phyloP scores from a whole-genome alignment of 2,888 invertebrate species.

The Candidula unifasciata region DNA sequence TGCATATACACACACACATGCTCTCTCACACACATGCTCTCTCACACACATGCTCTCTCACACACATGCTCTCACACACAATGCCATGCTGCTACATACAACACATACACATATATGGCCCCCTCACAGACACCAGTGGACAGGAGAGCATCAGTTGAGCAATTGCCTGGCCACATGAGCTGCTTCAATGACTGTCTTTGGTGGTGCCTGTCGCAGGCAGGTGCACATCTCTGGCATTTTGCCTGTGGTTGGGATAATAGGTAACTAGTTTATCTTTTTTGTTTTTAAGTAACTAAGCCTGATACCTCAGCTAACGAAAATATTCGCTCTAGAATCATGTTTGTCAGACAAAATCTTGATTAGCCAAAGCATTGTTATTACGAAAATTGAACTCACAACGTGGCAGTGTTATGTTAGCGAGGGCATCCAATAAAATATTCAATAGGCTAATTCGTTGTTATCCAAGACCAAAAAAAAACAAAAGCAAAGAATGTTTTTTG shows the following conservation, averaged over 20 bases:
- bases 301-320: no score
- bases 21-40: not conserved
- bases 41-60: not conserved
- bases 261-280: slow-evolving; percentile 57
- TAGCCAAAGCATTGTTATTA: no score
- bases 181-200: slow-evolving; percentile 71
- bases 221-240: slow-evolving; percentile 75
- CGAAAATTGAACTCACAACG: no score
- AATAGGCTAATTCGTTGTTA: no score
- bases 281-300: no score
- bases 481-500: no score
- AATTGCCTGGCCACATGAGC: slow-evolving; percentile 68
- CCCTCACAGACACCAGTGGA: not conserved
- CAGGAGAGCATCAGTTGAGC: not conserved
- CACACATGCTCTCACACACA: not conserved
- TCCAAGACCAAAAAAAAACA: no score
- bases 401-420: no score
- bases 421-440: no score
- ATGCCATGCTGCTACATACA: not conserved
- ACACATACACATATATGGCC: not conserved
- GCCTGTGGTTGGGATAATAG: slow-evolving; percentile 66
- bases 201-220: slow-evolving; percentile 66
- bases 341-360: no score
- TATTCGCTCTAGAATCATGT: no score
- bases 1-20: not conserved